These are phyloP conservation scores for Drosophila asahinai DNA, from an alignment of 1,140 invertebrate species.

Conservation along the genomic window DNA sequence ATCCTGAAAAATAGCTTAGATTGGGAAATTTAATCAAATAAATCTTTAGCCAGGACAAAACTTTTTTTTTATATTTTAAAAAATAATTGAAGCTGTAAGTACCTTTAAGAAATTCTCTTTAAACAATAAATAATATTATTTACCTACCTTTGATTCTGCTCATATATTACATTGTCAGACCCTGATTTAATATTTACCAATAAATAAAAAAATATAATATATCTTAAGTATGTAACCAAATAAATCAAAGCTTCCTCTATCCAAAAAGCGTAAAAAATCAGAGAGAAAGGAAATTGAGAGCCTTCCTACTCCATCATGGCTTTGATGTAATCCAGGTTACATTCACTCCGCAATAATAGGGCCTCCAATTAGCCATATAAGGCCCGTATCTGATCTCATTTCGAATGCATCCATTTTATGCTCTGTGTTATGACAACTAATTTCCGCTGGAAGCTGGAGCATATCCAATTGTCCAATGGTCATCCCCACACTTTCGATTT, in stretches of 20 bases:
- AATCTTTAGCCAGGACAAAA: too few relatives aligned
- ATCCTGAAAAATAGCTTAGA: too few relatives aligned
- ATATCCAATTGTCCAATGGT: constrained; percentile 30
- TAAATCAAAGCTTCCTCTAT: constrained; percentile 19
- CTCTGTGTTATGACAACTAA: constrained; percentile 64
- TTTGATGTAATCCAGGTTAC: constrained; percentile 17
- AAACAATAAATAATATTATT: too few relatives aligned
- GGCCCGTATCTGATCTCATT: constrained; percentile 37
- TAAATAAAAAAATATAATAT: constrained; percentile 1
- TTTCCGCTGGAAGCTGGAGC: constrained; percentile 58
- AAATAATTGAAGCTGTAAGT: too few relatives aligned
- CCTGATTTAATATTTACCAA: neutral
- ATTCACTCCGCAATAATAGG: constrained; percentile 23
- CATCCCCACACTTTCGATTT: constrained; percentile 55
- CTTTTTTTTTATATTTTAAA: too few relatives aligned
- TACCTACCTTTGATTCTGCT: too few relatives aligned
- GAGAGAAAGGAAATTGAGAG: constrained; percentile 23
- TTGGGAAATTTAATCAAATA: too few relatives aligned
- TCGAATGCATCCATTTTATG: constrained; percentile 41
- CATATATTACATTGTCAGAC: neutral
- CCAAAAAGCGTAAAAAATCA: constrained; percentile 12
- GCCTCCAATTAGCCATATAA: constrained; percentile 51
- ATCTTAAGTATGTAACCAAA: constrained; percentile 29
- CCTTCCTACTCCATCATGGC: neutral
- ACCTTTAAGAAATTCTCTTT: too few relatives aligned